phyloP scores from a whole-genome alignment of 2,888 invertebrate species.

The Digitonthophagus gazella region DNA sequence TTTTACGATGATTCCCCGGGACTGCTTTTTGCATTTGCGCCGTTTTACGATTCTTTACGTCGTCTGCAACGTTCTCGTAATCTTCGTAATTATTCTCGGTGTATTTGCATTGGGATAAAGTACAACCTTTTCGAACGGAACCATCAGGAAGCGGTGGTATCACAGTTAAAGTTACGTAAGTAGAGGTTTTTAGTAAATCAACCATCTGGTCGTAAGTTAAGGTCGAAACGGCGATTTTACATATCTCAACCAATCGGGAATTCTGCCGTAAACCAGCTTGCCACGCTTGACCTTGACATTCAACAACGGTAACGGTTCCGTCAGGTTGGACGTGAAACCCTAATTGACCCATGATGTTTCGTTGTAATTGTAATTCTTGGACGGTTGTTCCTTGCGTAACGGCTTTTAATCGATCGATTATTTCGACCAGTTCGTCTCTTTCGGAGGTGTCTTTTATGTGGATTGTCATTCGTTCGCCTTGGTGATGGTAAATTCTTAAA shows the following conservation, averaged over 20 bases:
- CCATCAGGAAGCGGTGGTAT: constrained; percentile 73
- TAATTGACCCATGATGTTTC: constrained; percentile 80
- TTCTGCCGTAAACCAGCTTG: constrained; percentile 87
- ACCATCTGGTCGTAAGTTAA: constrained; percentile 91
- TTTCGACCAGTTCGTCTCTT: constrained; percentile 68
- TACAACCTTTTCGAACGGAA: constrained; percentile 66
- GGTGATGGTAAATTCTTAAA: constrained; percentile 84
- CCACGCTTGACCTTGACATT: constrained; percentile 68
- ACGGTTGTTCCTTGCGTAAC: constrained; percentile 78
- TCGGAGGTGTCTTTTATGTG: constrained; percentile 71
- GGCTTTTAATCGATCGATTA: constrained; percentile 74
- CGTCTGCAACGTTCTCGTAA: constrained; percentile 65
- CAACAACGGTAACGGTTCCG: constrained; percentile 93
- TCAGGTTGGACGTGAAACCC: constrained; percentile 91
- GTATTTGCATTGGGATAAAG: constrained; percentile 63
- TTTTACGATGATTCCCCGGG: constrained; percentile 62
- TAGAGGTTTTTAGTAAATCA: constrained; percentile 85
- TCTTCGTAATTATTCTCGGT: constrained; percentile 62
- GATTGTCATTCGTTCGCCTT: constrained; percentile 83
- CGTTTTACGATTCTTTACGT: constrained; percentile 51
- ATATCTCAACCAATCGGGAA: constrained; percentile 78
- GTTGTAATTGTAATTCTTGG: constrained; percentile 75
- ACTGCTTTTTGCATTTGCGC: constrained; percentile 56
- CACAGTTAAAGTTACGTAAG: constrained; percentile 80
- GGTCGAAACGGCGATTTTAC: constrained; percentile 72